Evolutionary conservation across 1,140 invertebrate species (phyloP).

Genomic region (Euura saliciscinereae): DNA sequence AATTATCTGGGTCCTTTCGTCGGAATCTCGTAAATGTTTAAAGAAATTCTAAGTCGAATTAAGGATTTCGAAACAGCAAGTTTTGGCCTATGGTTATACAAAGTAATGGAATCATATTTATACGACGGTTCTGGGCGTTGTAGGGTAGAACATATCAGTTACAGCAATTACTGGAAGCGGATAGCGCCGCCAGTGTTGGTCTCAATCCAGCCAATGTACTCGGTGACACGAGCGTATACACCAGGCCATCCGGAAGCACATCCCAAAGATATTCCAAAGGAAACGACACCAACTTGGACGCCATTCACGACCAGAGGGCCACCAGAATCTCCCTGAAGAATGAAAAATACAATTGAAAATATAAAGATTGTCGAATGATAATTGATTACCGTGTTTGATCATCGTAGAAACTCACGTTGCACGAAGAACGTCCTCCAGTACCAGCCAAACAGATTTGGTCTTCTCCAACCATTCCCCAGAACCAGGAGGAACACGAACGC

Average conservation of each 20-base stretch:
- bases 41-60: too few species aligned
- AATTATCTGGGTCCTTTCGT: too few species aligned
- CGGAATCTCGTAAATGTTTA: too few species aligned
- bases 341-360: not conserved
- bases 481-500: slow-evolving; percentile 38
- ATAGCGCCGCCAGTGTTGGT: slow-evolving; percentile 37
- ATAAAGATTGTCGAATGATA: not conserved
- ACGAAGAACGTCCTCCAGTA: slow-evolving; percentile 47
- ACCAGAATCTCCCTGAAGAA: slow-evolving; percentile 60
- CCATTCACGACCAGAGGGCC: slow-evolving; percentile 56
- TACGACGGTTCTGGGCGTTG: too few species aligned
- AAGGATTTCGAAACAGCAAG: too few species aligned
- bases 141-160: too few species aligned
- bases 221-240: slow-evolving; percentile 62
- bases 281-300: slow-evolving; percentile 60
- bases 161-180: not conserved
- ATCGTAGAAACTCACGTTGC: slow-evolving; percentile 27
- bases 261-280: slow-evolving; percentile 61
- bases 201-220: slow-evolving; percentile 62
- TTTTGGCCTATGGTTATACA: too few species aligned
- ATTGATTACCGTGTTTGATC: too few species aligned
- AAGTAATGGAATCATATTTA: too few species aligned
- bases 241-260: slow-evolving; percentile 61
- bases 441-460: slow-evolving; percentile 60
- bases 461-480: slow-evolving; percentile 44